Base-by-base conservation (phyloP, 2,888 invertebrate genomes). In the Ochropleura leucogaster region DNA sequence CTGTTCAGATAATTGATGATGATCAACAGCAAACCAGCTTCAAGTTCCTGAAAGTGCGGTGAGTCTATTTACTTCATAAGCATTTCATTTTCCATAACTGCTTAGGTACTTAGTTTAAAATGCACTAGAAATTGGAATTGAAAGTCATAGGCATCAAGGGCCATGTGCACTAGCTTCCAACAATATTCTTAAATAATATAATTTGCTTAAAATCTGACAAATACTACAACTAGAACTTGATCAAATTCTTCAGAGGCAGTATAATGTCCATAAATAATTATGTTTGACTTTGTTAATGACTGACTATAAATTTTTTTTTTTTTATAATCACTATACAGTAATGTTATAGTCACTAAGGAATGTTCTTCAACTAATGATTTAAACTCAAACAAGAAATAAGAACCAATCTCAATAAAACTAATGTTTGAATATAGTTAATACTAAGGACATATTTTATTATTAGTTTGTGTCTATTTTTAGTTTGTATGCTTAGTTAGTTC, bases 1-100 rank as follows among this genome's bases (percentile, higher is more conserved):
- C 96, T 7, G 94, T 96, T 18, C 96, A 96, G 85, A 95, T 96
- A 10, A 89, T 94, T 71, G 92, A 95, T 82, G 94, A 93, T 83
- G 92, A 95, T 46, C 92, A 93, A 71, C 93, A 94, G 60, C 93
- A 94, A 68, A 94, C 95, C 12, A 94, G 90, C 78, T 95, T 95
- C 82, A 96, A 96, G 85, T 96, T 95, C 89, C 92, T 96, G 44
- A 96, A 96, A 95, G 96, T 96, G 53, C 94, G 96, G 96, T 96
- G 74, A 95, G 95, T 91, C 46, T 44, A 10, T 7, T 63, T 44
- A 40, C 47, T 42, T 40, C 3, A 6, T 44, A 62, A 62, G 7
- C 7, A 44, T 8, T n/a, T 3, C 6, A n/a, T n/a, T n/a, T 44
- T 62, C 7, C 44, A 62, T 12, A 7, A 44, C 12, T n/a, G 6